These are phyloP conservation scores for Dipus sagitta DNA, from an alignment of 2,797 vertebrate species.

Conservation along the genomic window DNA sequence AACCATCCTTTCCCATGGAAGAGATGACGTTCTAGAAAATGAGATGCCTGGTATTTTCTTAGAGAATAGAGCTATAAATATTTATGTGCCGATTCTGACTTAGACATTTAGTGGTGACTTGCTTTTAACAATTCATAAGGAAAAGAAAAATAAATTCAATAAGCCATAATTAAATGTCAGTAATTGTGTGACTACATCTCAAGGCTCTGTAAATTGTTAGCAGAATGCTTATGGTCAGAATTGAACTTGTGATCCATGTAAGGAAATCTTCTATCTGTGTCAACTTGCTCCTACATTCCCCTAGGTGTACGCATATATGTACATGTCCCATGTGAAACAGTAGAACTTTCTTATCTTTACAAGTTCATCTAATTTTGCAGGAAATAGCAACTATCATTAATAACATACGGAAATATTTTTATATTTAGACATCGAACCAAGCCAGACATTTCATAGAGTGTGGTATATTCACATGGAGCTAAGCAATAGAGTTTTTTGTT, in stretches of 20 bases:
- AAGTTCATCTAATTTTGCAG: conserved; percentile 59
- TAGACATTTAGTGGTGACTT: not conserved
- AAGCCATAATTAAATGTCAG: not conserved
- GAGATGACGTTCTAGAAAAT: not conserved
- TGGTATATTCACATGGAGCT: conserved; percentile 19
- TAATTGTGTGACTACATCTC: not conserved
- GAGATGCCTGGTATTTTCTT: conserved; percentile 13
- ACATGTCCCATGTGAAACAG: not conserved
- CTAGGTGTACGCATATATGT: not conserved
- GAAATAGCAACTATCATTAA: conserved; percentile 54
- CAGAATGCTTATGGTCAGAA: not conserved
- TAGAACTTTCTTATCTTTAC: conserved; percentile 47
- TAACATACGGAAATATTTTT: conserved; percentile 75
- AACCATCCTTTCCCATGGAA: not conserved
- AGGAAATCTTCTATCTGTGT: not conserved
- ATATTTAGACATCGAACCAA: conserved; percentile 55
- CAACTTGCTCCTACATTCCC: not conserved
- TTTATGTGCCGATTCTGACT: not conserved
- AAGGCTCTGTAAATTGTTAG: not conserved
- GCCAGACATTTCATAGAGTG: conserved; percentile 53
- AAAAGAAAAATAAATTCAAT: not conserved
- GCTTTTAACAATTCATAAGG: not conserved
- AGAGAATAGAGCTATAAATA: not conserved
- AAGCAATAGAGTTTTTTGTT: conserved; percentile 9
- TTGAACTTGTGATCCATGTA: not conserved